phyloP scores from a whole-genome alignment of 2,888 invertebrate genomes.

The Argyresthia goedartella region DNA sequence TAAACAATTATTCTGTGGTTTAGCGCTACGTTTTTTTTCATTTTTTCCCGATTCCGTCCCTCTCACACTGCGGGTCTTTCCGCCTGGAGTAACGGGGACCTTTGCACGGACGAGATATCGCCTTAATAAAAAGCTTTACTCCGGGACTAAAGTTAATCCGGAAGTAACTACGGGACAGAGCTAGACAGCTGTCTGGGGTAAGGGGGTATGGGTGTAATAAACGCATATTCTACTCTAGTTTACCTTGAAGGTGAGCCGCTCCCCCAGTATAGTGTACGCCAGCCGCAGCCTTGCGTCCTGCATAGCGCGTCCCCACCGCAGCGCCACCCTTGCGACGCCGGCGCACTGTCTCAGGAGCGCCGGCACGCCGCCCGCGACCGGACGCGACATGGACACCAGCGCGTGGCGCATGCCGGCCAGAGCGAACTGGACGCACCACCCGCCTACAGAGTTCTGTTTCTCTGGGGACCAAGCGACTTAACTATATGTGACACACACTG shows the following conservation, averaged over 20 bases:
- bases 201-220: not conserved
- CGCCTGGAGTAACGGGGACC: too few species aligned
- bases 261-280: slow-evolving; percentile 36
- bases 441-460: slow-evolving; percentile 28
- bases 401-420: slow-evolving; percentile 33
- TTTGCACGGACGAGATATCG: not conserved
- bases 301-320: slow-evolving; percentile 38
- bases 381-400: slow-evolving; percentile 13
- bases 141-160: too few species aligned
- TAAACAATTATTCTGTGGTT: too few species aligned
- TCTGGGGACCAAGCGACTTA: slow-evolving; percentile 19
- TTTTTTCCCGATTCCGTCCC: too few species aligned
- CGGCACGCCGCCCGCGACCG: slow-evolving; percentile 22
- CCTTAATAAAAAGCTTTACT: not conserved
- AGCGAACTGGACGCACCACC: too few species aligned
- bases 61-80: too few species aligned
- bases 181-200: not conserved
- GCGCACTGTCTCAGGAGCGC: slow-evolving; percentile 27
- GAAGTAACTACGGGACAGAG: too few species aligned
- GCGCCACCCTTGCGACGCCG: slow-evolving; percentile 6
- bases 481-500: not conserved
- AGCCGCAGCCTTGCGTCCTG: slow-evolving; percentile 33
- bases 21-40: too few species aligned
- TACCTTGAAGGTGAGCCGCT: not conserved
- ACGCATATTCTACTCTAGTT: not conserved